Evolutionary conservation across 30 jellyfish, hydroid and myxozoan species (phyloP).

Genomic region (Sanderia malayensis): DNA sequence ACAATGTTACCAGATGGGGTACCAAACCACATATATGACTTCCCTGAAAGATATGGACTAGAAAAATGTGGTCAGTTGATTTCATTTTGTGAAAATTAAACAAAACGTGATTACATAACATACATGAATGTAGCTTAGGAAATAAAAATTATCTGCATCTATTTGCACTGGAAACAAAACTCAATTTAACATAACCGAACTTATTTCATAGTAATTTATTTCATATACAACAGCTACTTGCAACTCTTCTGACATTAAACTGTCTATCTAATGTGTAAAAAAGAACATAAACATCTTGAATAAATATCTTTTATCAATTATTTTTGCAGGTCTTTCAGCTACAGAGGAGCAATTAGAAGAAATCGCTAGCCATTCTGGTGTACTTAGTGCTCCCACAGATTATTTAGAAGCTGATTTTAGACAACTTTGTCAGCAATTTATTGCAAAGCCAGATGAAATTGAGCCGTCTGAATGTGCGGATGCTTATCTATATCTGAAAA

Average conservation of each 20-base stretch:
- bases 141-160: neutral
- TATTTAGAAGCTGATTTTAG: neutral
- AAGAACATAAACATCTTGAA: neutral
- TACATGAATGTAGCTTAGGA: neutral
- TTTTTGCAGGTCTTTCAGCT: neutral
- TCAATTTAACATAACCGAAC: neutral
- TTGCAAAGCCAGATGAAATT: neutral
- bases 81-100: neutral
- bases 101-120: neutral
- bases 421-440: slow-evolving; percentile 1
- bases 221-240: neutral
- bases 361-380: slow-evolving; percentile 1
- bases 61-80: slow-evolving; percentile 5
- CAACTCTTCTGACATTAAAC: neutral
- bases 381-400: neutral
- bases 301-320: neutral
- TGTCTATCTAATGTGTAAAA: neutral
- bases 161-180: neutral
- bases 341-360: neutral
- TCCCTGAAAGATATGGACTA: slow-evolving; percentile 12
- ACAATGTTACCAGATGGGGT: slow-evolving; percentile 12
- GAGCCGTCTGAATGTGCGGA: neutral
- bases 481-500: neutral
- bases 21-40: slow-evolving; percentile 2
- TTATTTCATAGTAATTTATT: neutral